Evolutionary conservation across 2,888 invertebrate genomes (phyloP).

Genomic region (Eueremaeus valkanovi): DNA sequence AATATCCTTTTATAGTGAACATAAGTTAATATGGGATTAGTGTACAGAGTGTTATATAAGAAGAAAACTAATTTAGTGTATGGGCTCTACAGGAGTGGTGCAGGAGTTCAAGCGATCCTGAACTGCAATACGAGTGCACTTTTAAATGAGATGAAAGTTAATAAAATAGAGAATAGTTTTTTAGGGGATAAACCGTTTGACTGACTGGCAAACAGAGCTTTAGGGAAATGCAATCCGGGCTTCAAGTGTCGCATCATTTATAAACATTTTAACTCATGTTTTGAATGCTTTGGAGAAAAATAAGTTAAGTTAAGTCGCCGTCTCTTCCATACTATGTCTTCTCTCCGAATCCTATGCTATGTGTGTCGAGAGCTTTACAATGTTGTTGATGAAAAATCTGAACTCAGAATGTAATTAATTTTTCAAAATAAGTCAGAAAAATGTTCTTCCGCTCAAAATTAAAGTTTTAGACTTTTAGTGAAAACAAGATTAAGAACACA

Average conservation of each 20-base stretch:
- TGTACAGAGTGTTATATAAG: constrained; percentile 6
- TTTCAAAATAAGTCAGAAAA: neutral
- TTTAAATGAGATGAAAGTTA: neutral
- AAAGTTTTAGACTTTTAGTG: neutral
- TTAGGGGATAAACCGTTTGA: neutral
- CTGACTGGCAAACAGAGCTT: neutral
- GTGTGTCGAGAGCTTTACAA: neutral
- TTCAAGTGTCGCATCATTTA: constrained; percentile 7
- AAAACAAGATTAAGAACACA: neutral
- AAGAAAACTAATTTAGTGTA: neutral
- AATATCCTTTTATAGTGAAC: neutral
- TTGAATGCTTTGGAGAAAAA: neutral
- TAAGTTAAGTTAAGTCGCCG: neutral
- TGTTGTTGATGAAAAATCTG: neutral
- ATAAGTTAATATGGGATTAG: neutral
- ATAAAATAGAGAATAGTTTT: neutral
- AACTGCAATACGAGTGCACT: neutral
- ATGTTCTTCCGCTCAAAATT: neutral
- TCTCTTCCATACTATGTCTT: neutral
- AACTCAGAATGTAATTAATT: constrained; percentile 2
- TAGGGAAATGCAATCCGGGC: neutral
- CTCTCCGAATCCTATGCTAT: no score
- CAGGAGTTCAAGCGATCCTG: constrained; percentile 11
- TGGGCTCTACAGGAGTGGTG: neutral
- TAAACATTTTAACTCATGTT: neutral